Evolutionary conservation across 1,140 invertebrate species (phyloP).

Genomic region (Papilio polyxenes): DNA sequence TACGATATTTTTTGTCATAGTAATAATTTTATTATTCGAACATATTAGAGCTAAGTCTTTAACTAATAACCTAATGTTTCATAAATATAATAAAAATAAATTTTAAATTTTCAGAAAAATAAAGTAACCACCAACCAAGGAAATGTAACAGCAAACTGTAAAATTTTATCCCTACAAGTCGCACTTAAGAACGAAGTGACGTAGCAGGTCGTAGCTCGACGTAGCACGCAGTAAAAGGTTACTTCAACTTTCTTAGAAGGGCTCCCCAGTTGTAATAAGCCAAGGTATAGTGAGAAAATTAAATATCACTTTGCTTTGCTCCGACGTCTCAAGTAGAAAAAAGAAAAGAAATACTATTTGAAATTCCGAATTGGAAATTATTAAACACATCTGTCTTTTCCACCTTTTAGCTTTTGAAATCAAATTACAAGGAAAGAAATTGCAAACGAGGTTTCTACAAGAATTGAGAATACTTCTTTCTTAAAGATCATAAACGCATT

Average conservation of each 20-base stretch:
- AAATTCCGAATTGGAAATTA: too few relatives aligned
- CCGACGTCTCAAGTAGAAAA: not conserved
- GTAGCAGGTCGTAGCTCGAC: not conserved
- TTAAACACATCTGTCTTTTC: too few relatives aligned
- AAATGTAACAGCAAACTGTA: not conserved
- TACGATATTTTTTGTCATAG: too few relatives aligned
- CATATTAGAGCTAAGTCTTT: too few relatives aligned
- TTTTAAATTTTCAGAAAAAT: not conserved
- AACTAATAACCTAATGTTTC: too few relatives aligned
- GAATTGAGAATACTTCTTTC: too few relatives aligned
- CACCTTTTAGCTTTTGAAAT: too few relatives aligned
- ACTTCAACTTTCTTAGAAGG: not conserved
- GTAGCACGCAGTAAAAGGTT: not conserved
- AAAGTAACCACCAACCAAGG: not conserved
- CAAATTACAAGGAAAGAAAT: too few relatives aligned
- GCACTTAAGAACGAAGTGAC: not conserved
- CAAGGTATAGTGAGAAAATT: not conserved
- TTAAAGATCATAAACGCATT: too few relatives aligned
- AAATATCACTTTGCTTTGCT: not conserved
- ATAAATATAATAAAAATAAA: too few relatives aligned
- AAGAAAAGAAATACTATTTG: not conserved
- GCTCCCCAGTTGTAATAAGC: not conserved
- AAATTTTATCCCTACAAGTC: not conserved
- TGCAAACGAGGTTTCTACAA: too few relatives aligned
- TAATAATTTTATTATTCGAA: too few relatives aligned